phyloP scores from a whole-genome alignment of 2,797 vertebrate genomes.

The Melanotaenia boesemani region DNA sequence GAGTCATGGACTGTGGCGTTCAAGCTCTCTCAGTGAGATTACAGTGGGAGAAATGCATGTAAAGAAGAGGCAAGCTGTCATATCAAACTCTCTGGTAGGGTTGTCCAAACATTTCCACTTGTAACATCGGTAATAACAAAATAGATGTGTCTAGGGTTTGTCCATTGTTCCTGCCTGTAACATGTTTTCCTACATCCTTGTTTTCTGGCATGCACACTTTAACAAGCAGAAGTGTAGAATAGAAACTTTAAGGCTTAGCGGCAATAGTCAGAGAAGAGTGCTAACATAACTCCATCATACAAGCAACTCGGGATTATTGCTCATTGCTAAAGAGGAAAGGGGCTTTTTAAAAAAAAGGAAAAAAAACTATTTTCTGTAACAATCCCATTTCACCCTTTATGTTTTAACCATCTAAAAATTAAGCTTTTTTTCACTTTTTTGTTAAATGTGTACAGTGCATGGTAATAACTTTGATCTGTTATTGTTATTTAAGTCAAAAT shows the following conservation, averaged over 20 bases:
- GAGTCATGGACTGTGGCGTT: slow-evolving; percentile 15
- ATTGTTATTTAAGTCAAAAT: slow-evolving; percentile 32
- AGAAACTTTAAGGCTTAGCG: background rate
- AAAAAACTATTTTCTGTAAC: background rate
- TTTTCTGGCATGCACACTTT: slow-evolving; percentile 10
- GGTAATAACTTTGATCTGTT: slow-evolving; percentile 30
- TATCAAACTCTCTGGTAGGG: slow-evolving; percentile 80
- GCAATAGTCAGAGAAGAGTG: background rate
- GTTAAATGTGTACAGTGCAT: slow-evolving; percentile 33
- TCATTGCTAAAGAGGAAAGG: background rate
- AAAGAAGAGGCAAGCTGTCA: slow-evolving; percentile 33
- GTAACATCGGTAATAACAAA: slow-evolving; percentile 38
- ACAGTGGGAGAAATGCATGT: slow-evolving; percentile 36
- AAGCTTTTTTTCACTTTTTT: slow-evolving; percentile 9
- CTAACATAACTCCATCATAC: background rate
- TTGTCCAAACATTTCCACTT: slow-evolving; percentile 62
- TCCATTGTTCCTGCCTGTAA: slow-evolving; percentile 23
- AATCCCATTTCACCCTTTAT: background rate
- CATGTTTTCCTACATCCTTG: slow-evolving; percentile 15
- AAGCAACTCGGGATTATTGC: slow-evolving; percentile 5
- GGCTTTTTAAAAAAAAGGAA: background rate
- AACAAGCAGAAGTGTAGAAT: background rate
- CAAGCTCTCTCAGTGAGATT: slow-evolving; percentile 21
- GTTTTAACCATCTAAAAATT: slow-evolving; percentile 1
- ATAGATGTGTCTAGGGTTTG: slow-evolving; percentile 33